Percentiles rank a stretch among this genome's conserved stretches.
Conservation (phyloP, 2,888 invertebrate genomes). For the Xestoiulus laeticollis region DNA sequence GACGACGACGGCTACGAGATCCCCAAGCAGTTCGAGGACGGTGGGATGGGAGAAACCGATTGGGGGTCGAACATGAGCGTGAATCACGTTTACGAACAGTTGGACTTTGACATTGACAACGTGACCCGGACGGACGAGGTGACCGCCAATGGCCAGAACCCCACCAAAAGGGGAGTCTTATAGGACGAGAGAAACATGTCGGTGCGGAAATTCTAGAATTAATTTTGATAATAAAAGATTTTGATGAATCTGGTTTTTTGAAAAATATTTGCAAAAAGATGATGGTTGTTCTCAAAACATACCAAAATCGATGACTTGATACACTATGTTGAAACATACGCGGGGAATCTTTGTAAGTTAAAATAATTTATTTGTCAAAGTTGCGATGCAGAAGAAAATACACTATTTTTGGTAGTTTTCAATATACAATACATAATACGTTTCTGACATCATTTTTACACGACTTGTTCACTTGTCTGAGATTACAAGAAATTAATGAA, state of each 20-base stretch:
- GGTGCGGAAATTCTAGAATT: not conserved
- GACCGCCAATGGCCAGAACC: not conserved
- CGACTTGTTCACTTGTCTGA: not conserved
- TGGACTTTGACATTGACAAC: slow-evolving; percentile 12
- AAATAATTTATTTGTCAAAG: slow-evolving; percentile 21
- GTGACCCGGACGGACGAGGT: not conserved
- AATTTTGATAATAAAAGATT: slow-evolving; percentile 3
- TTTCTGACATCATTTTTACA: slow-evolving; percentile 2
- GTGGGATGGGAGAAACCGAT: not conserved
- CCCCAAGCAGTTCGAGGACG: not conserved
- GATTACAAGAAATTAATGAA: not conserved
- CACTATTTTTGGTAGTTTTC: not conserved
- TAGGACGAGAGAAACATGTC: not conserved
- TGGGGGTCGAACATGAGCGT: not conserved
- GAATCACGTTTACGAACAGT: slow-evolving; percentile 50
- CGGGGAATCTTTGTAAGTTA: not conserved
- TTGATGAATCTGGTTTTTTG: no score
- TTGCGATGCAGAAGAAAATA: slow-evolving; percentile 5
- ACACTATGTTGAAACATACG: no score
- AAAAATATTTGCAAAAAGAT: no score
- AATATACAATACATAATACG: not conserved
- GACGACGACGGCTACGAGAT: slow-evolving; percentile 46
- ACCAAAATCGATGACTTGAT: no score
- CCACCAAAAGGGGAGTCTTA: not conserved
- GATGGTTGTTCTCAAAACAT: no score